Base-by-base conservation (phyloP, 2,797 vertebrate species). In the Chaetophractus vellerosus region DNA sequence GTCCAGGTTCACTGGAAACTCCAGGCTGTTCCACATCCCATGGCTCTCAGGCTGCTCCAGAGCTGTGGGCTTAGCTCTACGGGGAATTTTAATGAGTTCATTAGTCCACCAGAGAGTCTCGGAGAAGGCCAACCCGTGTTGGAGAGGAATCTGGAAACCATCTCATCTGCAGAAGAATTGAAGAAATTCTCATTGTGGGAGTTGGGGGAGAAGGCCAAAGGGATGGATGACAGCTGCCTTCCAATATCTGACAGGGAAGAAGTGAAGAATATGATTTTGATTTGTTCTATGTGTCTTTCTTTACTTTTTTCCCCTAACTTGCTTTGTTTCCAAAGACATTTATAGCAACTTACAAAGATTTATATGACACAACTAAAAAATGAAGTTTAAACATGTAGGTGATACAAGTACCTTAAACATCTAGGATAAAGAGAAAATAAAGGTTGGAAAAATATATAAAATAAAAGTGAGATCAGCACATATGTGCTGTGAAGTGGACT, bases 301-400 rank as follows among this genome's bases (percentile, higher is more conserved):
- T 36, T 16, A 3, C 80, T 80, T 57, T 33, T 48, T n/a, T 19
- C 33, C 31, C 74, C 69, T 76, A 63, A 57, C 1, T 1, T 48
- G 6, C 1, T 90, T 90, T 68, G 72, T 85, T 94, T 92, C 15
- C 76, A 89, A 89, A 45, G 85, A 19, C 28, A 76, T 61, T 5
- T 26, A 81, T 71, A 45, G 6, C 52, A 57, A 76, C 75, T 82
- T 79, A 59, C 14, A 76, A 90, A 50, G 50, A 74, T 24, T 52
- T 8, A 84, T 61, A 57, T 69, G 45, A 50, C 9, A 45, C n/a
- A 48, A 41, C 1, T 24, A 24, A 55, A 85, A 75, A 26, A 64
- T 8, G 31, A 85, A 69, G 71, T 48, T 33, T 88, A 69, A 75
- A 38, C 2, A 24, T n/a, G 9, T 76, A 69, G 45, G 14, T 57